These are phyloP conservation scores for Bacillus rossius DNA, from an alignment of 1,140 invertebrate species.

Conservation along the genomic window DNA sequence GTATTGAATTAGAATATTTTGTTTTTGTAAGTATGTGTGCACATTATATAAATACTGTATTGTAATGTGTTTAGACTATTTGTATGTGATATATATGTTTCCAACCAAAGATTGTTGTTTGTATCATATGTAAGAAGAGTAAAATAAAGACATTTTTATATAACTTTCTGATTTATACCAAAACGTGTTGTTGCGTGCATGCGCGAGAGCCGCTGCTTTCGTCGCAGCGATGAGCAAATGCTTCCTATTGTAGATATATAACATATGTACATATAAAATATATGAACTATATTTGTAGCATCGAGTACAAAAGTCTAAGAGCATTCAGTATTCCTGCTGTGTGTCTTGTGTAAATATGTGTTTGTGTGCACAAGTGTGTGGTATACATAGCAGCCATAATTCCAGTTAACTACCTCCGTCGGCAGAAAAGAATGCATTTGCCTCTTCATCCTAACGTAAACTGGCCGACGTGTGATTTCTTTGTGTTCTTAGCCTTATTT, in stretches of 20 bases:
- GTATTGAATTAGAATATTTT: no score
- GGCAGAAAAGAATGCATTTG: neutral
- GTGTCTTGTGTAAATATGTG: conserved; percentile 1
- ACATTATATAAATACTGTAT: no score
- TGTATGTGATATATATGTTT: conserved; percentile 18
- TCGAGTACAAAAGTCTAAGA: conserved; percentile 16
- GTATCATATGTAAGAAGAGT: conserved; percentile 9
- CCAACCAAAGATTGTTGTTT: conserved; percentile 22
- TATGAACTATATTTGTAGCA: conserved; percentile 13
- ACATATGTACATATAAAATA: conserved; percentile 5
- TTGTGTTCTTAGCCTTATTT: no score
- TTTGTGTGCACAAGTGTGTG: neutral
- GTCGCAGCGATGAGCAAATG: conserved; percentile 8
- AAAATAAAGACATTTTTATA: conserved; percentile 15
- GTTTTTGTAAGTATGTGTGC: no score
- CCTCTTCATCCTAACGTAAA: no score
- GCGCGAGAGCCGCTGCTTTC: neutral
- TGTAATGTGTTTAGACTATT: neutral
- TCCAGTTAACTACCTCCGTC: conserved; percentile 14
- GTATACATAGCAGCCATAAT: conserved; percentile 1
- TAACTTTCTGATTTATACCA: conserved; percentile 18
- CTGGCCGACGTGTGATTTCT: no score
- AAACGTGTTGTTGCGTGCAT: conserved; percentile 13
- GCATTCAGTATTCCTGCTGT: conserved; percentile 6
- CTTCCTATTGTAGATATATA: conserved; percentile 17